These are phyloP conservation scores for Cyprinodon variegatus DNA, from an alignment of 2,113 vertebrate genomes.

Conservation along the genomic window DNA sequence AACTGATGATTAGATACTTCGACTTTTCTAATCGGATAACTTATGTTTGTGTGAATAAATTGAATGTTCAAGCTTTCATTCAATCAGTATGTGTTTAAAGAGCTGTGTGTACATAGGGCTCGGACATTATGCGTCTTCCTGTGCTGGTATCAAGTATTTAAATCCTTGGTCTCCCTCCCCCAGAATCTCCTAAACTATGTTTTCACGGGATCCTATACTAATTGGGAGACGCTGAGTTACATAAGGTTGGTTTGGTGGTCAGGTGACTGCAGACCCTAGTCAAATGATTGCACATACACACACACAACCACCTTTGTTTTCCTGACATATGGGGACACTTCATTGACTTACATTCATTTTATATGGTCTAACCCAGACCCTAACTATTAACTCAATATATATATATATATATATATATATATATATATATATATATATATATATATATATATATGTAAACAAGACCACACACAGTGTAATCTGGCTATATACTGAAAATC, in stretches of 20 bases:
- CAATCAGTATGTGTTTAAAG: background rate
- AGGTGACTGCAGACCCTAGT: constrained; percentile 11
- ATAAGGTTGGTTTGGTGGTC: background rate
- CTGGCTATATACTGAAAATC: no score
- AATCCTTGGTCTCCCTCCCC: constrained; percentile 10
- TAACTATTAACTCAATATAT: no score
- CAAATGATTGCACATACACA: constrained; percentile 25
- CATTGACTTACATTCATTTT: no score
- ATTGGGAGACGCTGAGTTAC: background rate
- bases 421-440: no score
- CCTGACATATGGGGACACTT: no score
- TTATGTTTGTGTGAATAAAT: background rate
- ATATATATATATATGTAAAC: no score
- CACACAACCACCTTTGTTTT: no score
- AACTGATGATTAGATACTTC: background rate
- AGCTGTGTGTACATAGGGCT: background rate
- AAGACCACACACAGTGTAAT: background rate
- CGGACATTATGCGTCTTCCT: background rate
- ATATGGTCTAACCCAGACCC: no score
- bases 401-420: no score
- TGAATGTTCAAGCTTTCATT: background rate
- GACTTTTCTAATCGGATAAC: background rate
- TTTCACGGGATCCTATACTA: background rate
- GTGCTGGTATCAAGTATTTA: constrained; percentile 2
- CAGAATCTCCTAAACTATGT: background rate